Evolutionary conservation across 2,888 invertebrate species (phyloP).

Genomic region (Lamproptera curius): DNA sequence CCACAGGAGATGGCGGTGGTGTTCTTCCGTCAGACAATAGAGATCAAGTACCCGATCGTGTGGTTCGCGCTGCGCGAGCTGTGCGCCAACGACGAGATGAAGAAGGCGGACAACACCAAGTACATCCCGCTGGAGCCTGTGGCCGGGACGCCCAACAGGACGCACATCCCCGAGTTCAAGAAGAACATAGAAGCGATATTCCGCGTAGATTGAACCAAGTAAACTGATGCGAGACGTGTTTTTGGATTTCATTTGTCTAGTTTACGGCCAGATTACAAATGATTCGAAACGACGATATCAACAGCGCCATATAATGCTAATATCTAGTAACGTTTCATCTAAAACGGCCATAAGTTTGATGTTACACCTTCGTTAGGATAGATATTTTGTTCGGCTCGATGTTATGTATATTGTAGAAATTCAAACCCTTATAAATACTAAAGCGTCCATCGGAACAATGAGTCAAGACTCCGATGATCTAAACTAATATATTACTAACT

Average conservation of each 20-base stretch:
- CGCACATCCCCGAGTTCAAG: constrained; percentile 41
- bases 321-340: neutral
- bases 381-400: no score
- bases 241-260: no score
- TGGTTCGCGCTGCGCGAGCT: constrained; percentile 53
- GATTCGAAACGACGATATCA: neutral
- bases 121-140: constrained; percentile 35
- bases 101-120: constrained; percentile 35
- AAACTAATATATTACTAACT: no score
- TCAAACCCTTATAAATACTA: no score
- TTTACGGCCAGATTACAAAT: no score
- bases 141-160: constrained; percentile 46
- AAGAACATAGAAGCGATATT: constrained; percentile 55
- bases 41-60: constrained; percentile 61
- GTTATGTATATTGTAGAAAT: no score
- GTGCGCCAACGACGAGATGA: constrained; percentile 40
- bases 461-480: no score
- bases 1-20: constrained; percentile 72
- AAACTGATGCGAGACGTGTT: no score
- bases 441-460: no score
- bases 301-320: neutral
- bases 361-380: no score
- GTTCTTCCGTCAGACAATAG: constrained; percentile 70
- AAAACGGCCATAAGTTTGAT: neutral
- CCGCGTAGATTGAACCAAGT: constrained; percentile 20